Base-by-base conservation (phyloP, 2,113 vertebrate genomes). In the Callipepla californica region DNA sequence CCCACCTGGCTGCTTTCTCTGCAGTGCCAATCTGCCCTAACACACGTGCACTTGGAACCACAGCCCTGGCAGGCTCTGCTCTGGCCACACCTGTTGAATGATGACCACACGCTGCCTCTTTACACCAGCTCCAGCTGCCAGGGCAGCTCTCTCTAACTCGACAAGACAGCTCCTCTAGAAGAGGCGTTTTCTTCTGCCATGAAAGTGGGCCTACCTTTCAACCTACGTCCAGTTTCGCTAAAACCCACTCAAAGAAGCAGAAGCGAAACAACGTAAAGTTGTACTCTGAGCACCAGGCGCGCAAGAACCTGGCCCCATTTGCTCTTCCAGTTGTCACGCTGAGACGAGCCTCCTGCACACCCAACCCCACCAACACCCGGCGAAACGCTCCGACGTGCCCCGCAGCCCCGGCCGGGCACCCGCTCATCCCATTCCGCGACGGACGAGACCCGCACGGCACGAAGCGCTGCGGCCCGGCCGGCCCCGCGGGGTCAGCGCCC, bases 1-100 rank as follows among this genome's bases (percentile, higher is more conserved):
- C 50, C 53, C 20, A 7, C 61, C 57, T 67, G 20, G 4, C 59
- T 5, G 26, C 17, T n/a, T 1, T 2, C 34, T 30, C 45, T 22
- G 40, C 50, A 7, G 50, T 5, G 6, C 7, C 13, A 11, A 9
- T 30, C 20, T 45, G 6, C 18, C 6, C 9, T 11, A 69, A 67
- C 0, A 0, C n/a, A 32, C 14, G 36, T 12, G 23, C 6, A 0
- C 7, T 6, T 13, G 45, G 65, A 44, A 6, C 38, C 32, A 30
- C 2, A 14, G 14, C 7, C 1, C 2, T 16, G 2, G 38, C 78
- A 47, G 38, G 40, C 32, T 80, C 50, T 55, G 12, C 10, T 36
- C 72, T 53, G 57, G 22, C 36, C 55, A 50, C 91, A 92, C 87
- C 85, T 92, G 82, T 36, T 36, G 74, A 80, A 32, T 30, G 47